phyloP scores from a whole-genome alignment of 2,888 invertebrate genomes.

The Drosophila rubida region DNA sequence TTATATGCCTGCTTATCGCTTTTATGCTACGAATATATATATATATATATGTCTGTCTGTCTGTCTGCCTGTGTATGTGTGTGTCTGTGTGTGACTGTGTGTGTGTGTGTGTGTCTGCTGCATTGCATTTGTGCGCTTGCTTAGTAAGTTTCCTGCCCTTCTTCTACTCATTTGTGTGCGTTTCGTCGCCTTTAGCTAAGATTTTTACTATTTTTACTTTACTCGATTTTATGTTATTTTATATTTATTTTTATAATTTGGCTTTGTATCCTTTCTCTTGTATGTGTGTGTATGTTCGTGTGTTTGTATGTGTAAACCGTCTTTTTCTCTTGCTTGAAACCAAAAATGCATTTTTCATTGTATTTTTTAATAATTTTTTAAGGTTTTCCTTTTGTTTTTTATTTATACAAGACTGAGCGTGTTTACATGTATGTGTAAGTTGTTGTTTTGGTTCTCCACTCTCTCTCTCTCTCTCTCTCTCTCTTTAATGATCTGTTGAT shows the following conservation, averaged over 20 bases:
- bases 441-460: conserved; percentile 35
- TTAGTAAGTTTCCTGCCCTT: conserved; percentile 41
- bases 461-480: conserved; percentile 10
- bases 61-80: conserved; percentile 1
- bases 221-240: conserved; percentile 59
- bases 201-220: conserved; percentile 49
- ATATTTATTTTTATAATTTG: conserved; percentile 57
- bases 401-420: conserved; percentile 65
- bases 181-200: conserved; percentile 48
- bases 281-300: conserved; percentile 16
- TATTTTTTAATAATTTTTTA: conserved; percentile 21
- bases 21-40: conserved; percentile 44
- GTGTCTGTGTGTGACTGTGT: neutral
- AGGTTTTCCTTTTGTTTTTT: conserved; percentile 30
- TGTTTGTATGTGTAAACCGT: conserved; percentile 6
- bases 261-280: conserved; percentile 15
- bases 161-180: conserved; percentile 9
- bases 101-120: conserved; percentile 16
- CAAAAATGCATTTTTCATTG: conserved; percentile 52
- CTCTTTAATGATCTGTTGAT: conserved; percentile 9
- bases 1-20: conserved; percentile 11
- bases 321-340: conserved; percentile 46
- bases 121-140: conserved; percentile 18
- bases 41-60: conserved; percentile 11
- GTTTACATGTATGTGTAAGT: conserved; percentile 47